phyloP scores from a whole-genome alignment of 2,113 vertebrate species.

The Seriola aureovittata region DNA sequence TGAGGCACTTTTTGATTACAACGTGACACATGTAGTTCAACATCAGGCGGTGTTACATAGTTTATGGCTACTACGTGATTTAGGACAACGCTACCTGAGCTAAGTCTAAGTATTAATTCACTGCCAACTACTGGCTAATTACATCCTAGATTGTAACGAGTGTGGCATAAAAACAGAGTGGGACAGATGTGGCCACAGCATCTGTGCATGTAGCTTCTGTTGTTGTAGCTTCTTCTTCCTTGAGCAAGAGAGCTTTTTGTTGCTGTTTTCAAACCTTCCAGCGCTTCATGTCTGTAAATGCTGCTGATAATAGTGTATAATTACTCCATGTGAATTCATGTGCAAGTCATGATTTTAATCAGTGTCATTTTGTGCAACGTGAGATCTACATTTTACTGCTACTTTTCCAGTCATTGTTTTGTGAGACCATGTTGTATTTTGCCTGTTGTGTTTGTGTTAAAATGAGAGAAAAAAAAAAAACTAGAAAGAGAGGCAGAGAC shows the following conservation, averaged over 20 bases:
- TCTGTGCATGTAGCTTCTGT: background rate
- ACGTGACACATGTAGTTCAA: slow-evolving; percentile 28
- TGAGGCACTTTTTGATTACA: slow-evolving; percentile 12
- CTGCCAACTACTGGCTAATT: background rate
- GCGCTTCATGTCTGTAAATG: background rate
- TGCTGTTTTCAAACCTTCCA: background rate
- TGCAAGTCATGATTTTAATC: background rate
- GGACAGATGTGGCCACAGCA: background rate
- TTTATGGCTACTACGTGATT: background rate
- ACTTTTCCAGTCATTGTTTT: background rate
- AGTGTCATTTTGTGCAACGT: background rate
- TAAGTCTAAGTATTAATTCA: slow-evolving; percentile 1
- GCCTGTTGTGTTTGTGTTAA: background rate
- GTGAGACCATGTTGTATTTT: background rate
- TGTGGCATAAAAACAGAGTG: background rate
- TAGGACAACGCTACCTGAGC: background rate
- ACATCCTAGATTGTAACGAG: background rate
- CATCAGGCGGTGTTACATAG: background rate
- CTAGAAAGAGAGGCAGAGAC: background rate
- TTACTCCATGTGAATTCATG: background rate
- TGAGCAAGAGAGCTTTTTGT: background rate
- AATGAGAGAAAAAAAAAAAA: background rate
- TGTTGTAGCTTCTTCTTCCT: background rate
- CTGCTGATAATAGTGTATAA: background rate
- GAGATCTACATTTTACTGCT: background rate